phyloP scores from a whole-genome alignment of 2,797 vertebrate species.

The Enteromius trimaculatus region DNA sequence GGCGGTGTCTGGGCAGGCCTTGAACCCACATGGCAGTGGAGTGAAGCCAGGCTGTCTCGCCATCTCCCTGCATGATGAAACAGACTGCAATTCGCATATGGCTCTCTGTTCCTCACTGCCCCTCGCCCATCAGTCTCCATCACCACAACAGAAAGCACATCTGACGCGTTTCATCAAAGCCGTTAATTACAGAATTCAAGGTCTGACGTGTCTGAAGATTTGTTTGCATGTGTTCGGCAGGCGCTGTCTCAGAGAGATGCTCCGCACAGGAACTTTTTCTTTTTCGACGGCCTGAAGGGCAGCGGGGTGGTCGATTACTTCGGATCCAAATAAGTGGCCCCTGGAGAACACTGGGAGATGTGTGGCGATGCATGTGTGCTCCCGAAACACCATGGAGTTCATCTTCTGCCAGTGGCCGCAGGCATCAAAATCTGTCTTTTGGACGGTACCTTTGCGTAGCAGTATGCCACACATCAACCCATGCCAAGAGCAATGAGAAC shows the following conservation, averaged over 20 bases:
- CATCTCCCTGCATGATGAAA: slow-evolving; percentile 73
- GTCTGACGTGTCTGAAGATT: slow-evolving; percentile 14
- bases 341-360: slow-evolving; percentile 16
- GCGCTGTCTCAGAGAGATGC: slow-evolving; percentile 91
- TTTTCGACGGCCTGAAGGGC: slow-evolving; percentile 90
- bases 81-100: slow-evolving; percentile 65
- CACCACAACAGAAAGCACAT: slow-evolving; percentile 41
- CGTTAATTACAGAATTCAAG: slow-evolving; percentile 21
- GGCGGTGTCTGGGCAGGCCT: slow-evolving; percentile 52
- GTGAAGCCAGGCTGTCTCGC: slow-evolving; percentile 64
- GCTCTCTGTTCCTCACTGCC: slow-evolving; percentile 42
- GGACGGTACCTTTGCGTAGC: slow-evolving; percentile 39
- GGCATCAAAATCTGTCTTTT: slow-evolving; percentile 48
- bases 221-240: slow-evolving; percentile 69
- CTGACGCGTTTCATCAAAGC: slow-evolving; percentile 43
- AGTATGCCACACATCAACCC: slow-evolving; percentile 37
- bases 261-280: slow-evolving; percentile 95
- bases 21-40: slow-evolving; percentile 60
- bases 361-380: slow-evolving; percentile 14
- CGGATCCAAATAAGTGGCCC: slow-evolving; percentile 73
- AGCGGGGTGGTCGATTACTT: slow-evolving; percentile 89
- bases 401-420: slow-evolving; percentile 36
- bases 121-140: slow-evolving; percentile 45
- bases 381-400: slow-evolving; percentile 36
- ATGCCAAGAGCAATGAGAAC: slow-evolving; percentile 40